Evolutionary conservation across 2,888 invertebrate genomes (phyloP), one percentile per base, ranked within the genome.

Genomic region (Brachyptera putata): DNA sequence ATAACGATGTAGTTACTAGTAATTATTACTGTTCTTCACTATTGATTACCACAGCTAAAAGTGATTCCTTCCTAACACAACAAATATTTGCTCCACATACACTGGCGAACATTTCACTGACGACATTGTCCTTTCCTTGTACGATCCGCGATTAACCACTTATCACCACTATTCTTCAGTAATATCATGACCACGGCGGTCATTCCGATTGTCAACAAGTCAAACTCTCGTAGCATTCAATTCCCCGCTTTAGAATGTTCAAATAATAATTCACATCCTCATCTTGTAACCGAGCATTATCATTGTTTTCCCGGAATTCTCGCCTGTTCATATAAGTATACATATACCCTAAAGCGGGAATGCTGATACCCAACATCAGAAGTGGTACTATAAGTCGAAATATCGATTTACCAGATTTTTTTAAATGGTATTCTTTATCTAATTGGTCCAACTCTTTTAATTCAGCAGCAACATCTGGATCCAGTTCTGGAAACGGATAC

Each of bases 291-390:
- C 3, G 41, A 14, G 1, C 18, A 41, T n/a, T n/a, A n/a, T 41
- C 41, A 41, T 7, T 3, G n/a, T 21, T 21, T 18, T 41, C 16
- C 21, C 41, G 41, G 9, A 41, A 16, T 41, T 14, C 41, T 1
- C 60, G 21, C 25, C 56, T 37, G 34, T 43, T 53, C 25, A 62
- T 37, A 39, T 60, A 57, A 7, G 62, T 53, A 26, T 60, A 62
- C 60, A 60, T 60, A 22, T 60, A 56, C 11, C 62, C 62, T 11
- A 62, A 30, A 5, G 62, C 62, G 4, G 62, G 62, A 37, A 62
- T 60, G 46, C 62, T 60, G 30, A 62, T 46, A 7, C 62, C 62
- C n/a, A 62, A 22, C 14, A 62, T 53, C 5, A 59, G 50, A 22
- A 62, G 22, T 4, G 62, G 62, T 2, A 62, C 39, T 21, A 62